Evolutionary conservation across 2,113 vertebrate genomes (phyloP).

Genomic region (Microtus ochrogaster): DNA sequence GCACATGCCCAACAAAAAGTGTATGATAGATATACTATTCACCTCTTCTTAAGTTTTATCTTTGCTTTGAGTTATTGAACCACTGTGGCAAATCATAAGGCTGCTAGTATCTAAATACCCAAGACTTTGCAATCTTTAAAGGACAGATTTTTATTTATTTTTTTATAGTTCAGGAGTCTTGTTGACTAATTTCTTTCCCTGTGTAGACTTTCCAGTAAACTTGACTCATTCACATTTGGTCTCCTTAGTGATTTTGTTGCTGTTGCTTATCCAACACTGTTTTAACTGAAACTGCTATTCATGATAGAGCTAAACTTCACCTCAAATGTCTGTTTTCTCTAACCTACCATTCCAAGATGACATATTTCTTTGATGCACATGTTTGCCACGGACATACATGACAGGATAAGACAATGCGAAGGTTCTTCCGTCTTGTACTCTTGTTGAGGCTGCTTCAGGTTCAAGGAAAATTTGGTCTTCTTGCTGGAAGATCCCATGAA

Average conservation of each 20-base stretch:
- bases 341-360: neutral
- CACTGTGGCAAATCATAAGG: neutral
- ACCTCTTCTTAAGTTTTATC: neutral
- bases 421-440: neutral
- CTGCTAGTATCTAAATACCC: neutral
- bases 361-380: rapidly evolving
- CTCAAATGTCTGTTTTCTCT: neutral
- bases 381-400: neutral
- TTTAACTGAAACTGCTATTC: neutral
- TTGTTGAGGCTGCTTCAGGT: neutral
- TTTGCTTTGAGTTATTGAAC: neutral
- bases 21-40: neutral
- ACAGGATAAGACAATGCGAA: neutral
- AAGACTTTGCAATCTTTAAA: neutral
- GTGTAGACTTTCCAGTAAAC: neutral
- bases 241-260: neutral
- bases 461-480: neutral
- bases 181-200: neutral
- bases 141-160: neutral
- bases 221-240: neutral
- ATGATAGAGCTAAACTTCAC: neutral
- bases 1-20: neutral
- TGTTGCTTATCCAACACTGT: neutral
- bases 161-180: neutral
- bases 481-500: neutral